Conservation (phyloP, 2,113 vertebrate species). For the Triplophysa tibetana region DNA sequence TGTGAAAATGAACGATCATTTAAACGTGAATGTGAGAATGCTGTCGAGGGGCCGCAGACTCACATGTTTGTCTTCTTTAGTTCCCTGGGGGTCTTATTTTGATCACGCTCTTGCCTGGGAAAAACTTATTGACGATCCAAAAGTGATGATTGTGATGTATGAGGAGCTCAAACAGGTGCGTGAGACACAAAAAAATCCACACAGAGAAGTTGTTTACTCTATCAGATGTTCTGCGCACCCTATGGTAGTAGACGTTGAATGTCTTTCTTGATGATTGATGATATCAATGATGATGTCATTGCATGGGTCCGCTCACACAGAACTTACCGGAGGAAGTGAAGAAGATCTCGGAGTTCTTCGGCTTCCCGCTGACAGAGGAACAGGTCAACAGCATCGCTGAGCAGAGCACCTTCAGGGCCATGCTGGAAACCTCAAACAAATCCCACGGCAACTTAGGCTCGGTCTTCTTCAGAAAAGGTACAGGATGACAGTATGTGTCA, state of each 20-base stretch:
- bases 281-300: too few species aligned
- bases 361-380: constrained; percentile 49
- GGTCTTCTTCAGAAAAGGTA: constrained; percentile 55
- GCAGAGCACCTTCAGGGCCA: constrained; percentile 55
- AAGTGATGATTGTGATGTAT: constrained; percentile 54
- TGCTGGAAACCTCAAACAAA: constrained; percentile 51
- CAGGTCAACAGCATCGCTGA: constrained; percentile 45
- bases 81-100: constrained; percentile 60
- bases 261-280: too few species aligned
- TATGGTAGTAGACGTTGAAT: too few species aligned
- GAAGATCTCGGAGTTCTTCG: constrained; percentile 50
- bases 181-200: too few species aligned
- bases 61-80: constrained; percentile 39
- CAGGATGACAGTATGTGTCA: not conserved
- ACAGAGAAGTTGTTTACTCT: too few species aligned
- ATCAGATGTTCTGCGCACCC: too few species aligned
- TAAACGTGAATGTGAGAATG: not conserved
- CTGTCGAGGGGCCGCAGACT: not conserved
- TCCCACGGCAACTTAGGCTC: constrained; percentile 20
- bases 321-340: constrained; percentile 45
- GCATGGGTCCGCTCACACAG: constrained; percentile 13
- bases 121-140: constrained; percentile 48
- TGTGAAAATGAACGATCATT: not conserved
- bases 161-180: constrained; percentile 56
- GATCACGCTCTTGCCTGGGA: constrained; percentile 58